Base-by-base conservation (phyloP, 1,140 invertebrate genomes). In the Bombyx mandarina region DNA sequence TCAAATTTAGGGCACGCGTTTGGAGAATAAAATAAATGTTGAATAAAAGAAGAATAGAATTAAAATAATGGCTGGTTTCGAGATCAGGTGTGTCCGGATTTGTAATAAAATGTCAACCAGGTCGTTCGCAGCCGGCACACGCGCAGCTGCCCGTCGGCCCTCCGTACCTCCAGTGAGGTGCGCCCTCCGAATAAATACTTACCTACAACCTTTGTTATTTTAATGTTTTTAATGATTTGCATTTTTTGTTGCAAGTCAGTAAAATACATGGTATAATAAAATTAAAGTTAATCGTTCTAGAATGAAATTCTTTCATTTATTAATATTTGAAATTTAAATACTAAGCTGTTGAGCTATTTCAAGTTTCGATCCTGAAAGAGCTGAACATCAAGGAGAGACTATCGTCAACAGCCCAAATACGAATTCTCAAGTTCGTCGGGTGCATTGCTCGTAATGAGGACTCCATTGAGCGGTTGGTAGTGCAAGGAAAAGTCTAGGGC, bases 61-160 rank as follows among this genome's bases (percentile, higher is more conserved):
- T 77, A 77, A 62, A 75, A 80, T 78, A 85, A 82, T 86, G 72
- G 79, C 68, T 75, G 70, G 75, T 77, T 71, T 73, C 60, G 61
- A 73, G 73, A 82, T 86, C 82, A 86, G 82, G 82, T 83, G 79
- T 77, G 78, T 70, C 62, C 67, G 73, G 79, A 80, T 83, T 84
- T 82, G 65, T 76, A 73, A 68, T 76, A 79, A 68, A 76, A 79
- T 82, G 75, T 80, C 77, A 80, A 82, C 76, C 69, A 74, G 77
- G 64, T 71, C 54, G 57, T 52, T 67, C 63, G 73, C 82, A 86
- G 75, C 82, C 80, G 82, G 80, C 80, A 68, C 77, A 58, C 65
- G 73, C 73, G 78, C 82, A 86, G 80, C 82, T 84, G 80, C 79
- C 78, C 54, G 12, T 12, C 12, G 71, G 75, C 79, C 77, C 74